Conservation (phyloP, 2,888 invertebrate genomes). For the Lottia scabra region DNA sequence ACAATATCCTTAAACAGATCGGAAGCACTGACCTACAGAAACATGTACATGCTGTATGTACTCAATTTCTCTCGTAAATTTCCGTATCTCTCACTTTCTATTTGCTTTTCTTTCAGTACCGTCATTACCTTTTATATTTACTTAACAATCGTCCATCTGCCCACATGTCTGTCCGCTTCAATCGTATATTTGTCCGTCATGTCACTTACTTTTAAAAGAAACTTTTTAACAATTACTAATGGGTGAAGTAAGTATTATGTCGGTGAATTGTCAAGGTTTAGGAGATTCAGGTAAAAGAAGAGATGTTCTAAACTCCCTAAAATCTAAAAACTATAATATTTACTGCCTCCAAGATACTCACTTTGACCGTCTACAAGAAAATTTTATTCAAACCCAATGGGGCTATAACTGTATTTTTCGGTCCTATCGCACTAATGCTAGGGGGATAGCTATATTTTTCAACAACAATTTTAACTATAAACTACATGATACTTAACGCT, state of each 20-base stretch:
- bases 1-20: no score
- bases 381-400: background rate
- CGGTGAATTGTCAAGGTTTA: background rate
- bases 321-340: background rate
- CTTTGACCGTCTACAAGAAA: background rate
- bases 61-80: no score
- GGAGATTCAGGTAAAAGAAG: background rate
- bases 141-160: no score
- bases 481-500: background rate
- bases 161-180: no score
- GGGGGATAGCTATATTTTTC: background rate
- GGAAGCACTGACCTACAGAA: no score
- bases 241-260: background rate
- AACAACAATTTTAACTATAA: background rate
- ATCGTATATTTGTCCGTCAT: no score
- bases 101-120: no score
- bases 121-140: no score
- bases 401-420: background rate
- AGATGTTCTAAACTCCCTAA: background rate
- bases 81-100: no score
- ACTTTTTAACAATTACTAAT: no score
- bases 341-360: conserved; percentile 1
- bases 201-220: no score
- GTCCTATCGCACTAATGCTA: background rate
- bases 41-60: no score